Evolutionary conservation across 1,140 invertebrate species (phyloP).

Genomic region (Manduca sexta): DNA sequence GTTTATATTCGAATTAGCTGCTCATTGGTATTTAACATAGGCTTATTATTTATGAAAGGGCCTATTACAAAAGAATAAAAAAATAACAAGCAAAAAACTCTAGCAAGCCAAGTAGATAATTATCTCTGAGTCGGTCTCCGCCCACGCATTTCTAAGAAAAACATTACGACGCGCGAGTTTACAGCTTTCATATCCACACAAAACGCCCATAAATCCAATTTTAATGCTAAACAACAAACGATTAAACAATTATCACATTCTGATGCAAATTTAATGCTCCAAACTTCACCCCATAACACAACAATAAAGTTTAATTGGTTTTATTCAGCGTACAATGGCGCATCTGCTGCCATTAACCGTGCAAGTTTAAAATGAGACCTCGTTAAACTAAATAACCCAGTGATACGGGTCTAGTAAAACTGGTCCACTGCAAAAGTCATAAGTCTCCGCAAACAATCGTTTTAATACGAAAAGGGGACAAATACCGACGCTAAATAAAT

Average conservation of each 20-base stretch:
- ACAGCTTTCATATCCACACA: not conserved
- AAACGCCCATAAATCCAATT: slow-evolving; percentile 3
- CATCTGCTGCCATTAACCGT: slow-evolving; percentile 38
- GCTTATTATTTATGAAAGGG: no score
- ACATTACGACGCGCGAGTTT: no score
- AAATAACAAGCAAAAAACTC: no score
- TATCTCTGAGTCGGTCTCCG: no score
- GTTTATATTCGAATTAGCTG: no score
- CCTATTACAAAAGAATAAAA: no score
- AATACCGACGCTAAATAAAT: slow-evolving; percentile 58
- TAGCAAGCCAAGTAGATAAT: no score
- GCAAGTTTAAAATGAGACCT: slow-evolving; percentile 28
- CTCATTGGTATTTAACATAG: no score
- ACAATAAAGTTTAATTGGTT: slow-evolving; percentile 51
- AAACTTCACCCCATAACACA: slow-evolving; percentile 28
- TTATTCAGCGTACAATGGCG: slow-evolving; percentile 12
- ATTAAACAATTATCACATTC: slow-evolving; percentile 57
- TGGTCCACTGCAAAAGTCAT: slow-evolving; percentile 45
- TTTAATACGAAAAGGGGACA: slow-evolving; percentile 49
- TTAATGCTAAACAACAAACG: slow-evolving; percentile 7
- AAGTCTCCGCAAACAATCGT: slow-evolving; percentile 60
- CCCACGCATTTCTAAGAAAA: no score
- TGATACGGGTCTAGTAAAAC: slow-evolving; percentile 12
- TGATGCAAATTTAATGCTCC: slow-evolving; percentile 57
- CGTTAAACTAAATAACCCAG: slow-evolving; percentile 4